These are phyloP conservation scores for Gymnorhina tibicen DNA, from an alignment of 2,113 vertebrate genomes.

Conservation along the genomic window DNA sequence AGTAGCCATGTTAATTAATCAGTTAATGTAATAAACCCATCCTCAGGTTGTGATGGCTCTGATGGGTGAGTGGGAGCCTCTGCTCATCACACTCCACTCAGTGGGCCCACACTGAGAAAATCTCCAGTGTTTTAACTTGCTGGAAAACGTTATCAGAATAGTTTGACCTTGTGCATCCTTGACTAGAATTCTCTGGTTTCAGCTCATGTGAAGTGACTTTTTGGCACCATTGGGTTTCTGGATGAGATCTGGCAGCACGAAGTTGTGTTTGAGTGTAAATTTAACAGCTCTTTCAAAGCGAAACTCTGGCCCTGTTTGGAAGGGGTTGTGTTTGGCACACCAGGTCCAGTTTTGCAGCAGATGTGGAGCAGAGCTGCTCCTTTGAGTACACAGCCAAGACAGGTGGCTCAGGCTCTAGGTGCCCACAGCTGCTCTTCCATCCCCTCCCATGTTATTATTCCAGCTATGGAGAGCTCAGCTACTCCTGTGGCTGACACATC, in stretches of 20 bases:
- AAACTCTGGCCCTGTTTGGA: neutral
- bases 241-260: neutral
- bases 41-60: neutral
- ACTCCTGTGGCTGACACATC: neutral
- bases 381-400: neutral
- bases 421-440: neutral
- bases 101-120: neutral
- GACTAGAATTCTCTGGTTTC: neutral
- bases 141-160: neutral
- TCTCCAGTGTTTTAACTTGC: neutral
- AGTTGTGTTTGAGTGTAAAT: neutral
- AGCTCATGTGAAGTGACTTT: neutral
- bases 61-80: fast-evolving
- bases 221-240: neutral
- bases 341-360: neutral
- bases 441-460: neutral
- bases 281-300: neutral
- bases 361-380: neutral
- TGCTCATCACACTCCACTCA: neutral
- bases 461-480: neutral
- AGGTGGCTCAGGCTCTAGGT: neutral
- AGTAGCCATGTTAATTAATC: neutral
- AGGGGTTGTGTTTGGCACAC: neutral
- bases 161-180: neutral
- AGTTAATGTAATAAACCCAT: neutral